phyloP scores from a whole-genome alignment of 2,113 vertebrate species.

The Apodemus sylvaticus region DNA sequence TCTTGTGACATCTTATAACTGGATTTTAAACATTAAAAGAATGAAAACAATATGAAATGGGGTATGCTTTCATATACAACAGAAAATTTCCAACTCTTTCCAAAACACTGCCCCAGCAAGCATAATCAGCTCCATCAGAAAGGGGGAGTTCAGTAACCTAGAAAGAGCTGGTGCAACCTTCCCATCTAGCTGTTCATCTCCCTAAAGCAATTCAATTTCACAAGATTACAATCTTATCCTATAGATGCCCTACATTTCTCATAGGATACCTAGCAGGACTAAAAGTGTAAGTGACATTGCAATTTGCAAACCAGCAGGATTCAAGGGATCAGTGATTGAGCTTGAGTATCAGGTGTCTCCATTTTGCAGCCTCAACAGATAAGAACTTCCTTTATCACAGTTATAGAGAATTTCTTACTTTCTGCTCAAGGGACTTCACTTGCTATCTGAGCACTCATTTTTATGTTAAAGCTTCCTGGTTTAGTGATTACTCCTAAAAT shows the following conservation, averaged over 20 bases:
- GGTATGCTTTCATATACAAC: accelerated
- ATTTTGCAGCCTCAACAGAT: conserved; percentile 34
- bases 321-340: conserved; percentile 1
- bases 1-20: not conserved
- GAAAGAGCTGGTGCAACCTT: not conserved
- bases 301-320: conserved; percentile 27
- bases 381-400: conserved; percentile 1
- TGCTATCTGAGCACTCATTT: conserved; percentile 21
- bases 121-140: not conserved
- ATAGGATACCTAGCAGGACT: not conserved
- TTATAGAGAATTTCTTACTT: not conserved
- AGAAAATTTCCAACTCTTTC: not conserved
- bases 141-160: too few species aligned
- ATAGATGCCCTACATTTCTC: conserved; percentile 18
- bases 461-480: conserved; percentile 3
- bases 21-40: not conserved
- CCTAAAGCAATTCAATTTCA: not conserved
- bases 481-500: not conserved
- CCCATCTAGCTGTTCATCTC: not conserved
- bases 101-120: not conserved
- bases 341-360: not conserved
- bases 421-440: not conserved
- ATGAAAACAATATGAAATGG: not conserved
- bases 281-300: conserved; percentile 19
- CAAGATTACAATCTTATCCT: not conserved